Percentiles rank a stretch among this genome's conserved stretches.
These are phyloP conservation scores for Agrochola lychnidis DNA, from an alignment of 2,888 invertebrate genomes.

Conservation along the genomic window DNA sequence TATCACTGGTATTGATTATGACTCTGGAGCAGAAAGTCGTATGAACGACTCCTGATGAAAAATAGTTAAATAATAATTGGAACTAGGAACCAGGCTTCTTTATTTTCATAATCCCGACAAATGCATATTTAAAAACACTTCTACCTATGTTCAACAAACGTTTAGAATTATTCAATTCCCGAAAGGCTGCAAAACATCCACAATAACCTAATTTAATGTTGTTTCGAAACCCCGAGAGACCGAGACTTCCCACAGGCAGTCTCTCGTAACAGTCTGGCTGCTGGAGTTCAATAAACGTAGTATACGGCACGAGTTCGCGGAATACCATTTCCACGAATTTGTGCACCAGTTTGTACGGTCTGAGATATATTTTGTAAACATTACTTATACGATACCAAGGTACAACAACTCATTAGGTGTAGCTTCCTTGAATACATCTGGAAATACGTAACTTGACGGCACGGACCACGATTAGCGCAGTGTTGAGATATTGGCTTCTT, in stretches of 20 bases:
- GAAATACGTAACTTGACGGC: not conserved
- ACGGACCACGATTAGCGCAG: not conserved
- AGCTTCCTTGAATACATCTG: not conserved
- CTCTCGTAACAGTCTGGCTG: slow-evolving; percentile 8
- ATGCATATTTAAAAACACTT: not conserved
- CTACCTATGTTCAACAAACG: not conserved
- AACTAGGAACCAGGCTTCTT: not conserved
- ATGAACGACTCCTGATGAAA: not conserved
- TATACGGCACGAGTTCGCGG: not conserved
- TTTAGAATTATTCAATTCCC: not conserved
- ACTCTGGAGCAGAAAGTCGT: slow-evolving; percentile 10
- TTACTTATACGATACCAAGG: too few relatives aligned
- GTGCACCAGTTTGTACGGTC: not conserved
- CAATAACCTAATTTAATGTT: slow-evolving; percentile 18
- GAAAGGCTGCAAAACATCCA: not conserved
- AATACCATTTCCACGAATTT: slow-evolving; percentile 14
- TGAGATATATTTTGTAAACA: slow-evolving; percentile 11
- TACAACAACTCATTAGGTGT: not conserved
- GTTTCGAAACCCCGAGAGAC: slow-evolving; percentile 7
- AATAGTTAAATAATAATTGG: not conserved
- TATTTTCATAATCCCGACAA: not conserved
- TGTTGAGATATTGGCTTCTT: not conserved
- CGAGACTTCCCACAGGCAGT: slow-evolving; percentile 33
- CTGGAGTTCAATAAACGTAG: slow-evolving; percentile 27
- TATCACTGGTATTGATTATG: slow-evolving; percentile 27